Base-by-base conservation (phyloP, 2,797 vertebrate species). In the Hoplostethus atlanticus region DNA sequence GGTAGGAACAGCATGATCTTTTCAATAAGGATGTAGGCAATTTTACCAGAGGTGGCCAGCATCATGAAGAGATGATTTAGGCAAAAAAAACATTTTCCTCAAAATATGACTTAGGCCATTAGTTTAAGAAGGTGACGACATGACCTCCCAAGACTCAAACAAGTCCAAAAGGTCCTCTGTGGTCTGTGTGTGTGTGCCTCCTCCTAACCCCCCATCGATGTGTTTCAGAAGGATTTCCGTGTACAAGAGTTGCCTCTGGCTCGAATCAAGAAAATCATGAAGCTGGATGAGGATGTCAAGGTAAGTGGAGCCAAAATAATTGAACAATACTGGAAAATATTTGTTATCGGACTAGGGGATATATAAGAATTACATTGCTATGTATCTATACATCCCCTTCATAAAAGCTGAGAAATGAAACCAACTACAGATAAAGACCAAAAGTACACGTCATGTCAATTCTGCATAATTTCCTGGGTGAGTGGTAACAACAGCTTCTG, bases 191-290 rank as follows among this genome's bases (percentile, higher is more conserved):
- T 12, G 9, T 54, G 17, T 60, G 12, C 67, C 42, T 34, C 55
- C 11, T 48, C 69, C 48, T 80, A 59, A 89, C 63, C 38, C 63
- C 42, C 3, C 42, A 30, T 84, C 44, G 61, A 31, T 92, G 85
- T 21, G 76, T 91, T 95, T 81, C 96, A 99, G 98, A 99, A 99
- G 96, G 97, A 99, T 91, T 99, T 99, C 81, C 94, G 97, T 38
- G 97, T 99, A 68, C 98, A 99, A 88, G 98, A 99, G 89, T 95
- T 99, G 76, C 98, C 97, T 67, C 89, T 99, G 70, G 98, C 98
- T 86, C 97, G 98, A 63, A 99, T 99, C 88, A 99, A 99, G 95
- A 99, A 99, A 92, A 99, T 99, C 86, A 99, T 99, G 98, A 99
- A 99, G 87, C 91, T 99, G 87, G 98, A 99, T 94, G 98, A 99